Conservation (phyloP, 1,140 invertebrate species). For the Lethrus apterus region DNA sequence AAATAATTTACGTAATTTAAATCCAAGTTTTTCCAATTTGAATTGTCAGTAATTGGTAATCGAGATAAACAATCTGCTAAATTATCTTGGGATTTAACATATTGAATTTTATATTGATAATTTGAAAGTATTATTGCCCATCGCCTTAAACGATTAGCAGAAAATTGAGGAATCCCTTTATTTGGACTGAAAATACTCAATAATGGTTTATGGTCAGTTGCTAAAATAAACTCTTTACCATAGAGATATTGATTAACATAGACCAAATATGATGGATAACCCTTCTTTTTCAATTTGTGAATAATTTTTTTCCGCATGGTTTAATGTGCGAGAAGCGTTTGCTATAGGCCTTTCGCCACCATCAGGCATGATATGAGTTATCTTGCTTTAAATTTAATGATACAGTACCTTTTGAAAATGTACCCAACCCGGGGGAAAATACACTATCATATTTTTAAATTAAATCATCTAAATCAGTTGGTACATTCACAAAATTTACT, state of each 20-base stretch:
- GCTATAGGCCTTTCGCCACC: neutral
- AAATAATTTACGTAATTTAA: neutral
- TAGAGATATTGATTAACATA: conserved; percentile 42
- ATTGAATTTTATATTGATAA: conserved; percentile 36
- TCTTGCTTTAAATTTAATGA: no score
- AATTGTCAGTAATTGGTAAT: conserved; percentile 14
- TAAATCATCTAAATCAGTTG: no score
- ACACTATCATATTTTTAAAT: no score
- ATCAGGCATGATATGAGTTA: no score
- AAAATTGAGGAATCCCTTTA: conserved; percentile 17
- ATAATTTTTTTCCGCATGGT: conserved; percentile 14
- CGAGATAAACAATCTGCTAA: conserved; percentile 33
- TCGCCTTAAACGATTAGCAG: conserved; percentile 19
- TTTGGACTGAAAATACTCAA: conserved; percentile 15
- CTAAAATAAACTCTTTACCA: conserved; percentile 40
- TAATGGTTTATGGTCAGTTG: conserved; percentile 17
- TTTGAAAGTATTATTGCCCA: conserved; percentile 36
- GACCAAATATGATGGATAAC: conserved; percentile 41
- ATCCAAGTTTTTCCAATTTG: no score
- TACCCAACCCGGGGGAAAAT: no score
- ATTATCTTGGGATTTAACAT: conserved; percentile 28
- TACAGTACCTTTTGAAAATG: no score
- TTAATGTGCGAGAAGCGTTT: conserved; percentile 2
- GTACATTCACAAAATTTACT: no score
- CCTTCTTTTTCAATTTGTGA: conserved; percentile 37